phyloP scores from a whole-genome alignment of 2,888 invertebrate genomes.

The Danaus chrysippus region DNA sequence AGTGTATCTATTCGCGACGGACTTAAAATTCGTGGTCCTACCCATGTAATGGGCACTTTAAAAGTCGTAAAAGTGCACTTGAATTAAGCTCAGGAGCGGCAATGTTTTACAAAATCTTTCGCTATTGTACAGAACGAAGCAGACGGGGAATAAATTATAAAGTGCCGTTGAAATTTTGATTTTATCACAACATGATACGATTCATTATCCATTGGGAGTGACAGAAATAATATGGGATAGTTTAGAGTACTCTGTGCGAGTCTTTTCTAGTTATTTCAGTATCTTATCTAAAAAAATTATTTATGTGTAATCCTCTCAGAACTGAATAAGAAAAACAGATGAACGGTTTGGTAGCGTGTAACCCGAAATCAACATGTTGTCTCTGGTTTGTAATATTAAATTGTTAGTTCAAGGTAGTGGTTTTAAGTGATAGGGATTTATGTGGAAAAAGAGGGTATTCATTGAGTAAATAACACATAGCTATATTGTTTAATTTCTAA shows the following conservation, averaged over 20 bases:
- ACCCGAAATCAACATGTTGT: not conserved
- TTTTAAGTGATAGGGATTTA: too few species aligned
- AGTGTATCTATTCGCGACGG: constrained; percentile 2
- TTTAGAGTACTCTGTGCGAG: not conserved
- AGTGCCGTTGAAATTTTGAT: not conserved
- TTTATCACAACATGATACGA: constrained; percentile 2
- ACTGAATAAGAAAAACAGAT: not conserved
- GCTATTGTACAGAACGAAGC: not conserved
- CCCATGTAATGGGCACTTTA: constrained; percentile 69
- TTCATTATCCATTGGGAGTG: not conserved
- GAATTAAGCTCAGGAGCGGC: constrained; percentile 41
- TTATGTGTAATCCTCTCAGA: constrained; percentile 4
- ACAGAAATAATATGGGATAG: not conserved
- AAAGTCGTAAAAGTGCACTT: constrained; percentile 68
- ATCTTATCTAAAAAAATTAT: constrained; percentile 5
- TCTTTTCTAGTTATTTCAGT: constrained; percentile 6
- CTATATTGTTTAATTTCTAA: too few species aligned
- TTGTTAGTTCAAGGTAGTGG: too few species aligned
- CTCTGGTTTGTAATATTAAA: not conserved
- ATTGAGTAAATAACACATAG: too few species aligned
- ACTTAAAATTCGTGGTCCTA: constrained; percentile 44
- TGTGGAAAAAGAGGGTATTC: too few species aligned
- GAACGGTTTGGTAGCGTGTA: not conserved
- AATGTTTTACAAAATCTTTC: constrained; percentile 8
- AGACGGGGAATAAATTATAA: not conserved